phyloP scores from a whole-genome alignment of 2,888 invertebrate species.

The Atrina japonica region DNA sequence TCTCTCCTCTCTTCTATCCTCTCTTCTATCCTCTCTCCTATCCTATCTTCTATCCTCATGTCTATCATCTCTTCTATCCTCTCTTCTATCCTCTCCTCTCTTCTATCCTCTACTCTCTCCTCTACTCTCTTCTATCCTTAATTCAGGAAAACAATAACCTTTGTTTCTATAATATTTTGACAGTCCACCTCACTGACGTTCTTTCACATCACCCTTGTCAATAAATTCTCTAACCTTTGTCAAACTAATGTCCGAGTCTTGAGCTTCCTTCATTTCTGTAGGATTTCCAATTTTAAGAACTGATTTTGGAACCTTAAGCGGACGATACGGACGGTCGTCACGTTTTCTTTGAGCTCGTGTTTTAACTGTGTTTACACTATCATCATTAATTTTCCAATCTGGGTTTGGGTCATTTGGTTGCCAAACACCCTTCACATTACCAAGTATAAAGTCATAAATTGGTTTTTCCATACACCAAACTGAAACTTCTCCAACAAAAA shows the following conservation, averaged over 20 bases:
- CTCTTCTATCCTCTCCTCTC: too few species aligned
- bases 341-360: slow-evolving; percentile 13
- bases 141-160: neutral
- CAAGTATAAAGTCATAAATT: slow-evolving; percentile 42
- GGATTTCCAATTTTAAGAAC: too few species aligned
- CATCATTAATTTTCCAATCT: neutral
- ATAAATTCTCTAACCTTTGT: neutral
- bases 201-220: neutral
- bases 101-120: too few species aligned
- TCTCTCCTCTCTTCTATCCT: too few species aligned
- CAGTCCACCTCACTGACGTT: neutral
- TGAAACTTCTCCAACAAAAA: slow-evolving; percentile 24
- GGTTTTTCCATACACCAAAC: slow-evolving; percentile 44
- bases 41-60: too few species aligned
- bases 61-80: too few species aligned
- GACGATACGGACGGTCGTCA: neutral
- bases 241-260: neutral
- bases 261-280: neutral
- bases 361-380: neutral
- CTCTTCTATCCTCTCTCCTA: too few species aligned
- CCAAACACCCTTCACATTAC: slow-evolving; percentile 32
- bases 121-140: too few species aligned
- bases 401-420: neutral
- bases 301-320: too few species aligned
- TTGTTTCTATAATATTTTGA: neutral